These are phyloP conservation scores for Argyrosomus regius DNA, from an alignment of 2,797 vertebrate genomes.

Conservation along the genomic window DNA sequence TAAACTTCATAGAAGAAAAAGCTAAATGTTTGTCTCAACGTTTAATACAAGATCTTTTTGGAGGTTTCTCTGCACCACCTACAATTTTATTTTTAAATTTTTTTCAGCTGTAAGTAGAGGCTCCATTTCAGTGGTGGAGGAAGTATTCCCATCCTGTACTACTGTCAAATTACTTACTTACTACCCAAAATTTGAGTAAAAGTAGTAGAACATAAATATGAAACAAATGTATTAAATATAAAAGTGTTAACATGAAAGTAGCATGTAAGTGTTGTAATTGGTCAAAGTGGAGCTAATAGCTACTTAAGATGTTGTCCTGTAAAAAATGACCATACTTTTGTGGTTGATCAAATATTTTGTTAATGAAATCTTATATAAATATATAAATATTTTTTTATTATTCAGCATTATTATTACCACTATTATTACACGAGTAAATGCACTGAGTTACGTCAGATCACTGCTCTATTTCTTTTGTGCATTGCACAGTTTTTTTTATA, in stretches of 20 bases:
- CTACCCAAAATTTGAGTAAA: not conserved
- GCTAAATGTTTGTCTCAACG: not conserved
- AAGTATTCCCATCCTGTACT: not conserved
- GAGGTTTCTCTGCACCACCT: not conserved
- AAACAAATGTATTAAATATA: too few species aligned
- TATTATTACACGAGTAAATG: not conserved
- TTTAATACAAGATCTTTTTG: not conserved
- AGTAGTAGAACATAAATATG: not conserved
- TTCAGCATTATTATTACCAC: too few species aligned
- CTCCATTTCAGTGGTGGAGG: too few species aligned
- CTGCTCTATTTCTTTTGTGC: not conserved
- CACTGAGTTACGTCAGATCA: not conserved
- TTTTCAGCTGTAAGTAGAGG: not conserved
- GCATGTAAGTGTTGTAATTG: not conserved
- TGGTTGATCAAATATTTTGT: not conserved
- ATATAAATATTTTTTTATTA: too few species aligned
- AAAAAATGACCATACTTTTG: not conserved
- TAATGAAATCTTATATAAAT: not conserved
- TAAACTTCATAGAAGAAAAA: not conserved
- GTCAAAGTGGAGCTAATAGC: not conserved
- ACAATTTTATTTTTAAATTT: not conserved
- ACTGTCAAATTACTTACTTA: too few species aligned
- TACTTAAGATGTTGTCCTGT: not conserved
- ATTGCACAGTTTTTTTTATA: not conserved
- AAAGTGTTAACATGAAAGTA: not conserved